A percentile compares a stretch with the other conserved stretches of the same genome.
Evolutionary conservation across 2,113 vertebrate species (phyloP).

Genomic region (Ophiodon elongatus): DNA sequence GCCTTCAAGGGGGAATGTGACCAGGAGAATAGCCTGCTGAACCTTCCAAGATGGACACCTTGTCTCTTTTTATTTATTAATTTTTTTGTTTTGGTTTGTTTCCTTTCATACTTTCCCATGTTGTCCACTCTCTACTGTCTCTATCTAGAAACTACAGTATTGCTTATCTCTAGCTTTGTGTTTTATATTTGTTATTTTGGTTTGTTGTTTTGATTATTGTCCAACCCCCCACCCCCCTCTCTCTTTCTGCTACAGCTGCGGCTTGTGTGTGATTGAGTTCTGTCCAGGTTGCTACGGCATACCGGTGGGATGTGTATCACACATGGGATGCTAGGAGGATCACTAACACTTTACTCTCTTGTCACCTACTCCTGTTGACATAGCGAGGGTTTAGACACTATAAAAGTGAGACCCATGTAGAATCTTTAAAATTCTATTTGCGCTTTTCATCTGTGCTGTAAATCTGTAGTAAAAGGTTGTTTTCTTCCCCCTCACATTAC

Average conservation of each 20-base stretch:
- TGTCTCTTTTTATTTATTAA: conserved; percentile 95
- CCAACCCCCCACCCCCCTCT: conserved; percentile 78
- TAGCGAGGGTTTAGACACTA: conserved; percentile 69
- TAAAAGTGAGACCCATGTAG: conserved; percentile 56
- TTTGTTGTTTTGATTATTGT: conserved; percentile 82
- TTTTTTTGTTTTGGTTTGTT: conserved; percentile 88
- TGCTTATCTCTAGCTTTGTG: conserved; percentile 80
- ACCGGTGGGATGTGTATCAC: conserved; percentile 82
- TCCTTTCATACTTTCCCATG: conserved; percentile 91
- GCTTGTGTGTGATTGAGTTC: conserved; percentile 85
- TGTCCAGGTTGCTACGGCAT: conserved; percentile 84
- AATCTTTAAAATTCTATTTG: conserved; percentile 35
- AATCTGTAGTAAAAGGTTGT: conserved; percentile 27
- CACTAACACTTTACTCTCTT: conserved; percentile 77
- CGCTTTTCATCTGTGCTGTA: conserved; percentile 37
- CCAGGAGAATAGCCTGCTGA: conserved; percentile 96
- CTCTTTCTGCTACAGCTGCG: conserved; percentile 82
- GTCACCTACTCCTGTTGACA: conserved; percentile 65
- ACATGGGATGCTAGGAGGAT: conserved; percentile 80
- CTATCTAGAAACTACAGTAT: conserved; percentile 78
- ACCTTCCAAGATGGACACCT: conserved; percentile 97
- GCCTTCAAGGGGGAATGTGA: conserved; percentile 98
- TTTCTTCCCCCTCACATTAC: conserved; percentile 21
- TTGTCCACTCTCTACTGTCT: conserved; percentile 90
- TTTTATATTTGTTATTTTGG: conserved; percentile 80